Evolutionary conservation across 2,888 invertebrate species (phyloP), one percentile per base, ranked within the genome.

Genomic region (Heliconius ismenius): DNA sequence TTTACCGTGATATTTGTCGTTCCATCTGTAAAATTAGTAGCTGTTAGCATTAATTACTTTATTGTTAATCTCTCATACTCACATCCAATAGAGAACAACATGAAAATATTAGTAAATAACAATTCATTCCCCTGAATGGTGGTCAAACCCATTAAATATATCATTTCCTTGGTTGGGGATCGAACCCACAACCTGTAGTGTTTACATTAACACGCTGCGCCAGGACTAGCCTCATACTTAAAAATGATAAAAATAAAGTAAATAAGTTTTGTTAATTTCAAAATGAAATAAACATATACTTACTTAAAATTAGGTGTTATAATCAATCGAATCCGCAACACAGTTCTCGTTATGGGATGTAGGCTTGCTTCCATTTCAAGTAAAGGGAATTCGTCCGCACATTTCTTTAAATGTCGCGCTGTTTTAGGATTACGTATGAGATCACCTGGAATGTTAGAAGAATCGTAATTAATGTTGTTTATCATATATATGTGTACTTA

Each of bases 341-440:
- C 97, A 0, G 98, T 98, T 69, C 98, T 95, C 0, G 99, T 99
- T 82, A 99, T 99, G 0, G 99, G 99, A 86, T 99, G 99, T 13
- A 99, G 93, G 43, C 93, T 96, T 0, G 98, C 96, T 49, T 98
- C 97, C 84, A 99, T 95, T 49, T 97, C 96, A 4, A 99, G 88
- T 1, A 95, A 85, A 0, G 99, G 99, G 84, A 99, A 96, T 84
- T 98, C 97, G 26, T 96, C 95, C 0, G 98, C 97, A 82, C 97
- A 98, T 83, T 96, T 96, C 87, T 98, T 97, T 0, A 99, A 95
- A 49, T 96, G 93, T 4, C 95, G 92, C 0, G 97, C 98, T 87
- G 96, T 95, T 84, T 96, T 96, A 62, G 96, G 95, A 89, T 98
- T 97, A 6, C 97, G 95, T 64, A 98, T 91, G 75, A 98, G 90